phyloP scores from a whole-genome alignment of 2,797 vertebrate species.

The Melanotaenia parkinsoni region DNA sequence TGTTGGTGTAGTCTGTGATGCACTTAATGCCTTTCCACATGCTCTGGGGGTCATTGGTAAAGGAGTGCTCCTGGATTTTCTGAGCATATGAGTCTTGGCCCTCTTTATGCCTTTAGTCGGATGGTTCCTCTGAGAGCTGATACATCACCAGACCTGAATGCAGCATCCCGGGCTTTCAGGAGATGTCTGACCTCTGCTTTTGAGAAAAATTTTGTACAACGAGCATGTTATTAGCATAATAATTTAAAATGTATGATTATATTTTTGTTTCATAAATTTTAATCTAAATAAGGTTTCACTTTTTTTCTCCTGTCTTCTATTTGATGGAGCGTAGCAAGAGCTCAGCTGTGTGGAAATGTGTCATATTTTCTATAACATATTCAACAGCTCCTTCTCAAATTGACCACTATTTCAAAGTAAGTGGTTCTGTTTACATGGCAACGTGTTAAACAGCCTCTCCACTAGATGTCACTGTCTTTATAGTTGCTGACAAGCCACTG shows the following conservation, averaged over 20 bases:
- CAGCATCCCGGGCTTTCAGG: not conserved
- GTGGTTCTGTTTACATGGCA: not conserved
- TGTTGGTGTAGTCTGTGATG: too few relatives aligned
- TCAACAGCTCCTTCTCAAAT: not conserved
- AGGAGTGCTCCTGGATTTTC: too few relatives aligned
- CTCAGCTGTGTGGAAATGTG: not conserved
- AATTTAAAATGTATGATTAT: too few relatives aligned
- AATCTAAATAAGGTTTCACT: too few relatives aligned
- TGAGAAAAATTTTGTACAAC: too few relatives aligned
- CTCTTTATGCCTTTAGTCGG: not conserved
- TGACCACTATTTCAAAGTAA: not conserved
- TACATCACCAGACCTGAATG: not conserved
- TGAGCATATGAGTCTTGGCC: too few relatives aligned
- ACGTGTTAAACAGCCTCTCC: conserved; percentile 9
- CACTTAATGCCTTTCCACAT: too few relatives aligned
- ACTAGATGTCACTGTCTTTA: conserved; percentile 51
- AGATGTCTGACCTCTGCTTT: not conserved
- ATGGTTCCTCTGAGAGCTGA: not conserved
- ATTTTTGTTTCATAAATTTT: too few relatives aligned
- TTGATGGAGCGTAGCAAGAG: too few relatives aligned
- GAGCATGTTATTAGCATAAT: too few relatives aligned
- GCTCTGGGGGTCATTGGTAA: too few relatives aligned
- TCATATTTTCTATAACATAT: not conserved
- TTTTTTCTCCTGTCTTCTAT: too few relatives aligned
- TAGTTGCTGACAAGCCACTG: not conserved